Evolutionary conservation across 2,888 invertebrate species (phyloP).

Genomic region (Zootermopsis nevadensis): DNA sequence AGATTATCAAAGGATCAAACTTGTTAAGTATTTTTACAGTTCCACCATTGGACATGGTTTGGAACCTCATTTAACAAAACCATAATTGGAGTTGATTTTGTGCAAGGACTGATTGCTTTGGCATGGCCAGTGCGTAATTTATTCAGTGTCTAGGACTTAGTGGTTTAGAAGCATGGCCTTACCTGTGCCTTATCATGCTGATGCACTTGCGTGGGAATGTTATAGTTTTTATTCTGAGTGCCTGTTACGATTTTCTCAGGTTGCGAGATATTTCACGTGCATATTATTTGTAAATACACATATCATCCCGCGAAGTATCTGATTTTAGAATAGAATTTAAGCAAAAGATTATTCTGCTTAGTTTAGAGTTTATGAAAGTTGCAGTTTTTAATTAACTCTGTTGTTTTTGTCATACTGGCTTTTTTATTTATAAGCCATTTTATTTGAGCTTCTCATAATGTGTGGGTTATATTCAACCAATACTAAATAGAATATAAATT

Average conservation of each 20-base stretch:
- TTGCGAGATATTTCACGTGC: not conserved
- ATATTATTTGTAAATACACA: no score
- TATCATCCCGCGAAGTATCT: no score
- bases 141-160: constrained; percentile 26
- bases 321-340: no score
- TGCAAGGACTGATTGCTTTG: constrained; percentile 18
- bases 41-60: not conserved
- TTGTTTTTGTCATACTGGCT: no score
- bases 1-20: not conserved
- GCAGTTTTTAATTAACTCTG: no score
- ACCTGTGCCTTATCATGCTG: constrained; percentile 30
- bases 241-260: not conserved
- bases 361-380: no score
- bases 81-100: constrained; percentile 33
- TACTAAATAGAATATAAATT: no score
- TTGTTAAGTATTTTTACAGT: constrained; percentile 22
- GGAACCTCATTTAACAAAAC: not conserved
- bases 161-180: constrained; percentile 42
- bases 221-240: not conserved
- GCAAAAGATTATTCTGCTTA: no score
- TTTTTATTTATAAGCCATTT: no score
- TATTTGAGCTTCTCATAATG: no score
- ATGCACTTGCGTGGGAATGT: constrained; percentile 28
- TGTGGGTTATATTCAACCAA: no score
- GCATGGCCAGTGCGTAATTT: constrained; percentile 36